Conservation (phyloP, 2,797 vertebrate species). For the Sphenopsis melanotis region DNA sequence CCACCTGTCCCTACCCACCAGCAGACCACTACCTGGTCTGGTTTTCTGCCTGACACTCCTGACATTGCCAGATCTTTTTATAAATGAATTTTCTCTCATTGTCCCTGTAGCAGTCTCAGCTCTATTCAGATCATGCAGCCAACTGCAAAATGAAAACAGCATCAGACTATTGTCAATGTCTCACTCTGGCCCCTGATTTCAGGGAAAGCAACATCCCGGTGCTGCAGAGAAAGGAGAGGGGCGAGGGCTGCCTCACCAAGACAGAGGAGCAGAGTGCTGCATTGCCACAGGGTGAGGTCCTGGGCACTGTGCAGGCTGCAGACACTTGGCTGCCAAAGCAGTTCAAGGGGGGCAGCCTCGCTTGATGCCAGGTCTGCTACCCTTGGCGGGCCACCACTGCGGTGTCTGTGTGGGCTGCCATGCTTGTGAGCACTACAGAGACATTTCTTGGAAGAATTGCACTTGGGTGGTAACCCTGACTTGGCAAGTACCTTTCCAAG, state of each 20-base stretch:
- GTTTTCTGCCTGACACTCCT: neutral
- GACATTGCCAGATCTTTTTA: neutral
- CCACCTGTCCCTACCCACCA: neutral
- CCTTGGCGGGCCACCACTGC: neutral
- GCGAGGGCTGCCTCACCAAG: accelerated
- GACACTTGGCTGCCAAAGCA: neutral
- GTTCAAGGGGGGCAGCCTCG: accelerated
- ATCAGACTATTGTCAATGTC: neutral
- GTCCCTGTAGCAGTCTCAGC: neutral
- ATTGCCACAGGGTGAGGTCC: accelerated
- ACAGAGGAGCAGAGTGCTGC: accelerated
- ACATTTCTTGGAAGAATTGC: neutral
- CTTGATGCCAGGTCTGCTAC: neutral
- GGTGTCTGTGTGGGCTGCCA: accelerated
- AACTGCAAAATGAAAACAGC: conserved; percentile 44
- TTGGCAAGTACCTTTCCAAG: neutral
- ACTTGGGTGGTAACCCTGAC: neutral
- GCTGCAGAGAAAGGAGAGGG: neutral
- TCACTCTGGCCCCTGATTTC: neutral
- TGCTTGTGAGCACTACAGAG: accelerated
- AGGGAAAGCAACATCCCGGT: neutral
- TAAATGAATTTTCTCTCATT: conserved; percentile 11
- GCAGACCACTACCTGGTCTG: neutral
- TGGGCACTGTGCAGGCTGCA: neutral
- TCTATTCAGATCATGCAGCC: conserved; percentile 38